Percentiles rank a stretch among this genome's conserved stretches.
These are phyloP conservation scores for Parnassius orleans DNA, from an alignment of 2,888 invertebrate genomes.

Conservation along the genomic window DNA sequence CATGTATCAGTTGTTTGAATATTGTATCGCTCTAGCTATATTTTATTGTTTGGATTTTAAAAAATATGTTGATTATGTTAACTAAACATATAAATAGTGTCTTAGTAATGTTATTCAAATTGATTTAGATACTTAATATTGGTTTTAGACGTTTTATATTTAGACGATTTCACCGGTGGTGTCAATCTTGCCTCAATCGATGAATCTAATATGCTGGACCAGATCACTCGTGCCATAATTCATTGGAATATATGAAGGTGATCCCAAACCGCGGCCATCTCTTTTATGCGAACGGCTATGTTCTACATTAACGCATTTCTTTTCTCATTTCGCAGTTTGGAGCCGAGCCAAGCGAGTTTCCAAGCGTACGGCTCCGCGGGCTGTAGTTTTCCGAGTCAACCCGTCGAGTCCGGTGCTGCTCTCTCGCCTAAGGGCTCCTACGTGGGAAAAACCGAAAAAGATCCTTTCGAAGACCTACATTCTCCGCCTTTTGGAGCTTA, in stretches of 20 bases:
- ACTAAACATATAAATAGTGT: not conserved
- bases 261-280: conserved; percentile 66
- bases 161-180: conserved; percentile 62
- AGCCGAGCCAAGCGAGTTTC: conserved; percentile 80
- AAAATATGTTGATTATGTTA: too few species aligned
- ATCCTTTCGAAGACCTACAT: conserved; percentile 61
- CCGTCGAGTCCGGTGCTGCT: conserved; percentile 75
- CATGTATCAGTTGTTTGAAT: too few species aligned
- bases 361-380: conserved; percentile 74
- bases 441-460: conserved; percentile 58
- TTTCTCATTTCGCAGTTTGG: conserved; percentile 82
- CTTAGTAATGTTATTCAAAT: conserved; percentile 2
- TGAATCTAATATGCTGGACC: conserved; percentile 68
- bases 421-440: conserved; percentile 52
- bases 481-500: conserved; percentile 56
- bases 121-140: conserved; percentile 6
- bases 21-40: not conserved
- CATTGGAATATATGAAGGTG: conserved; percentile 71
- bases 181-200: conserved; percentile 71
- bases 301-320: conserved; percentile 74
- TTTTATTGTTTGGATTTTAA: not conserved
- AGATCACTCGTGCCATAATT: conserved; percentile 74
- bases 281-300: conserved; percentile 68
- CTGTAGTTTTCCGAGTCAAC: conserved; percentile 77
- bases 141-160: conserved; percentile 54